Evolutionary conservation across 2,797 vertebrate genomes (phyloP).

Genomic region (Esox lucius): DNA sequence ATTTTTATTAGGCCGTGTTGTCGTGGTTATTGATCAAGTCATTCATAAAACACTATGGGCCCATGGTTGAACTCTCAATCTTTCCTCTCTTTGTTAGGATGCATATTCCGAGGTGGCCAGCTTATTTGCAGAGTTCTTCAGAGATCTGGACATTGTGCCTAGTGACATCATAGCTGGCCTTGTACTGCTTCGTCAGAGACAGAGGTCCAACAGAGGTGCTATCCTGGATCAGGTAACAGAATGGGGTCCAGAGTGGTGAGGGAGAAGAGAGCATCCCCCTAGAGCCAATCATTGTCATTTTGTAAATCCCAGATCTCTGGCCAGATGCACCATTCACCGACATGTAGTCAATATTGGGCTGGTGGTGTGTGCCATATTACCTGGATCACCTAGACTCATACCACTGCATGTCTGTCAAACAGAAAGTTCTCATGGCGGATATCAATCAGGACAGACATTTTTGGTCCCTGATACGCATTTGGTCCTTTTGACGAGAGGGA

Average conservation of each 20-base stretch:
- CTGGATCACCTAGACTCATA: too few relatives aligned
- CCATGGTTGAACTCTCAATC: not conserved
- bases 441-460: too few relatives aligned
- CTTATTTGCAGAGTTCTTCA: conserved; percentile 98
- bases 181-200: conserved; percentile 94
- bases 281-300: too few relatives aligned
- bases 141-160: conserved; percentile 97
- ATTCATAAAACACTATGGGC: not conserved
- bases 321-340: too few relatives aligned
- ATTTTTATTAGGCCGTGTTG: not conserved
- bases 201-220: conserved; percentile 89
- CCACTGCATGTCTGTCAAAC: too few relatives aligned
- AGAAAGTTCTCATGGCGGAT: too few relatives aligned
- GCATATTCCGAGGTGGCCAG: conserved; percentile 98
- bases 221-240: conserved; percentile 90
- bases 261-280: not conserved
- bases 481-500: too few relatives aligned
- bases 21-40: not conserved
- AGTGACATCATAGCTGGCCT: conserved; percentile 98
- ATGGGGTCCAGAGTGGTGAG: not conserved
- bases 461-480: too few relatives aligned
- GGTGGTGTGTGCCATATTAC: too few relatives aligned
- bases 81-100: conserved; percentile 73
- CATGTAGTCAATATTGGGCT: too few relatives aligned
- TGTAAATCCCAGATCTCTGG: too few relatives aligned